Evolutionary conservation across 30 jellyfish, hydroid and myxozoan genomes (phyloP).

Genomic region (Pseudorhiza aurosa): DNA sequence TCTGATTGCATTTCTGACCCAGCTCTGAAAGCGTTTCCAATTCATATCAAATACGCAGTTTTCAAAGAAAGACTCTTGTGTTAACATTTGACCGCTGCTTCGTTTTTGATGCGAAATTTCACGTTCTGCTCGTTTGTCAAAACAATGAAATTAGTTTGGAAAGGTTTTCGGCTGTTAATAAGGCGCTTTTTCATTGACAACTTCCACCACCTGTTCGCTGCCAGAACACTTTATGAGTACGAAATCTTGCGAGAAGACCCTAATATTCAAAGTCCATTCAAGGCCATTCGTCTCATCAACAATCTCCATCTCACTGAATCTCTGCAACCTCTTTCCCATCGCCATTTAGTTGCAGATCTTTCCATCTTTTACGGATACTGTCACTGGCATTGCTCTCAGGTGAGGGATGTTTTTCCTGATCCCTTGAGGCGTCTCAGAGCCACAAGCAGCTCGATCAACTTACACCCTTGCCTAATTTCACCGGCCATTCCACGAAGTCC

Average conservation of each 20-base stretch:
- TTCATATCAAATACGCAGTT: too few species aligned
- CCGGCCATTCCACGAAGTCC: neutral
- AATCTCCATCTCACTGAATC: neutral
- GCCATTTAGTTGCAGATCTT: neutral
- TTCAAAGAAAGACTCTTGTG: too few species aligned
- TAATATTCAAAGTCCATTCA: neutral
- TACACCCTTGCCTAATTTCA: neutral
- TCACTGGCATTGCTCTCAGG: conserved; percentile 19
- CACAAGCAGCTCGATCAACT: neutral
- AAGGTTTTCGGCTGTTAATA: too few species aligned
- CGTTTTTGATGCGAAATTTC: too few species aligned
- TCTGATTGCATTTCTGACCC: too few species aligned
- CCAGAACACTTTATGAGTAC: too few species aligned
- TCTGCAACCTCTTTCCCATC: conserved; percentile 17
- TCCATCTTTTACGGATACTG: neutral
- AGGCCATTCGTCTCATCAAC: conserved; percentile 11
- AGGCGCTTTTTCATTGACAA: too few species aligned
- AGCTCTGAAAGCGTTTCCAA: too few species aligned
- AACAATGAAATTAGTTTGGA: too few species aligned
- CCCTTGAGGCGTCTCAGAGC: conserved; percentile 1
- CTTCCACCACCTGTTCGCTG: too few species aligned
- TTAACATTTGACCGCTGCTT: too few species aligned
- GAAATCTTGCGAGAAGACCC: neutral
- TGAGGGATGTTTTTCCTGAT: neutral
- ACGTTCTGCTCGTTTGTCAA: too few species aligned